Base-by-base conservation (phyloP, 2,888 invertebrate species). In the Spicauda simplicius region DNA sequence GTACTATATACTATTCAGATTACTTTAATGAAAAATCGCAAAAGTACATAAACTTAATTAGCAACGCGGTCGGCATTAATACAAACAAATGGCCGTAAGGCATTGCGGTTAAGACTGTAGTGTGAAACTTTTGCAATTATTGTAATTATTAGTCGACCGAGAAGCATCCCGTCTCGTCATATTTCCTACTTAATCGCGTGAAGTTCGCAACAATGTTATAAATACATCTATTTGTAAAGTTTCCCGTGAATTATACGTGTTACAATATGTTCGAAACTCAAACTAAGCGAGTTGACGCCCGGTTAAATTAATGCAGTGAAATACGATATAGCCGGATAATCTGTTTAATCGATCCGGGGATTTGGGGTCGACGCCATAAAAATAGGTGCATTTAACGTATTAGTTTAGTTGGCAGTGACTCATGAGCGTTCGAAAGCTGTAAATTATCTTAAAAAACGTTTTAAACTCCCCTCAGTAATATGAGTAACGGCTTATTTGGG, bases 91-190 rank as follows among this genome's bases (percentile, higher is more conserved):
- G 83, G 84, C 82, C 77, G 78, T 80, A 81, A 82, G 84, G 83
- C 80, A 74, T 73, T 71, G 81, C 78, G 79, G 82, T 84, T 85
- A 84, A 86, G 84, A 77, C 80, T 83, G 82, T 81, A 83, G 84
- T 83, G 84, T 75, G 80, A 85, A 91, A 91, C 82, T 93, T 92
- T 89, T 80, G 90, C 87, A 90, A 91, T 91, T 90, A 91, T 88
- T 87, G 85, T 88, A 88, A 91, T 90, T 90, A 90, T 82, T 86
- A 86, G 82, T 78, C 82, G 85, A 87, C 85, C 81, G 84, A 86
- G 85, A 82, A 84, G 82, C 87, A 85, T 85, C 83, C 82, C 82
- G 81, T 74, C 84, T 79, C 84, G 81, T 88, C 86, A 90, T 92
- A 91, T 90, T 91, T 90, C 81, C 88, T 87, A 88, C 85, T 91